Evolutionary conservation across 1,140 invertebrate species (phyloP), one percentile per base, ranked within the genome.

Genomic region (Zaprionus vittiger): DNA sequence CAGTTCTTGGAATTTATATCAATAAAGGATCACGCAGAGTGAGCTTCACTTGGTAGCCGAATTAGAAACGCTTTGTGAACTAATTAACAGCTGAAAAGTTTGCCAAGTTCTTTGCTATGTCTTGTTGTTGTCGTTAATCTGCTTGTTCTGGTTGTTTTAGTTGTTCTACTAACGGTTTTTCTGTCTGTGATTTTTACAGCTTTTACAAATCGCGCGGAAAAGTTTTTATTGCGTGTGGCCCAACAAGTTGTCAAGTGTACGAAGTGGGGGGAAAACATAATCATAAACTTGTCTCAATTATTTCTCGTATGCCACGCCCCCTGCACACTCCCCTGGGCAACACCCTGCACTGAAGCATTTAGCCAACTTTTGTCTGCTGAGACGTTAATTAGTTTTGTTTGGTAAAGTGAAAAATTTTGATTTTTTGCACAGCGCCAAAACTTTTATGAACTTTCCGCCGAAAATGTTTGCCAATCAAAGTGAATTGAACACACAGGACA

Each of bases 361-460:
- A 74, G 60, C 59, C 69, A 91, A 87, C 68, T 87, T 91, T 91
- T 87, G 84, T 91, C 89, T 91, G 89, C 78, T 85, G 79, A 79
- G 31, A 84, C 89, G 89, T 91, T 91, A 91, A 91, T 91, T 91
- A 91, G 89, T 91, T 91, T 91, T 85, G 83, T 89, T 89, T 64
- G 71, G 41, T 62, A 83, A 89, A 89, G 84, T 79, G 81, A 91
- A 89, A 83, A 80, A 89, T 83, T 85, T 79, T 82, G 82, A 86
- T 82, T 90, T 89, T 81, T 79, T 83, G 61, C 59, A 37, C 68
- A 52, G 61, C 70, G 55, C 59, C 20, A 54, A 63, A 90, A 81
- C 77, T 90, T 90, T 90, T 70, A 80, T 90, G 49, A 77, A 67
- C 41, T 69, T 77, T 78, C 20, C 60, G 61, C 61, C 56, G 62